Evolutionary conservation across 2,797 vertebrate species (phyloP).

Genomic region (Todus mexicanus): DNA sequence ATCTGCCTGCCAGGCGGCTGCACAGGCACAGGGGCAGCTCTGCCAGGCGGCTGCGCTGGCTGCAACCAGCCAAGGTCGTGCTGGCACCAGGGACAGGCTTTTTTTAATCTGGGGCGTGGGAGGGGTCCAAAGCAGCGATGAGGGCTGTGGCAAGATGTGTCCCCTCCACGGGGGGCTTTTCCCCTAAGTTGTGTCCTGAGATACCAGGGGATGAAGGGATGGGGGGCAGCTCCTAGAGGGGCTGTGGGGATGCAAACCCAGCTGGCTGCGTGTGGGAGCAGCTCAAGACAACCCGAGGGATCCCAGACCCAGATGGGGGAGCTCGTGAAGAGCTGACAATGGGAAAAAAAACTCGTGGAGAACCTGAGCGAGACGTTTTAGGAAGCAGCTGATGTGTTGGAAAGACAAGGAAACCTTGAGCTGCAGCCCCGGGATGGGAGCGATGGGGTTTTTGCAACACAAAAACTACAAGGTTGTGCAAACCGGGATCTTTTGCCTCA

Average conservation of each 20-base stretch:
- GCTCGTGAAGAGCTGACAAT: accelerated
- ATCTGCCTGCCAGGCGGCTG: too few relatives aligned
- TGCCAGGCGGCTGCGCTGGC: not conserved
- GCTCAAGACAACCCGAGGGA: not conserved
- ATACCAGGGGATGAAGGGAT: accelerated
- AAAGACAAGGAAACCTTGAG: not conserved
- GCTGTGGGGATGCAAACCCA: not conserved
- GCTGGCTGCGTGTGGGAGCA: not conserved
- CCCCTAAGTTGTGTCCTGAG: not conserved
- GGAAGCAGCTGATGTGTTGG: not conserved
- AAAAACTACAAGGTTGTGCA: not conserved
- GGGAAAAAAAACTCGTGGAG: not conserved
- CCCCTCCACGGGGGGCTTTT: not conserved
- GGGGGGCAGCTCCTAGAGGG: not conserved
- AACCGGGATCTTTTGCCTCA: not conserved
- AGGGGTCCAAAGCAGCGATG: accelerated
- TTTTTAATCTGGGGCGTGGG: not conserved
- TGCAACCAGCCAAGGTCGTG: accelerated
- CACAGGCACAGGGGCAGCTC: not conserved
- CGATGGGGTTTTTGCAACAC: not conserved
- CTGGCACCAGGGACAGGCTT: not conserved
- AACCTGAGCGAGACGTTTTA: not conserved
- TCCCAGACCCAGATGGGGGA: not conserved
- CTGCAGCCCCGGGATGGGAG: not conserved
- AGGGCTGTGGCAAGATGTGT: not conserved